Evolutionary conservation across 2,797 vertebrate species (phyloP).

Genomic region (Calcarius lapponicus): DNA sequence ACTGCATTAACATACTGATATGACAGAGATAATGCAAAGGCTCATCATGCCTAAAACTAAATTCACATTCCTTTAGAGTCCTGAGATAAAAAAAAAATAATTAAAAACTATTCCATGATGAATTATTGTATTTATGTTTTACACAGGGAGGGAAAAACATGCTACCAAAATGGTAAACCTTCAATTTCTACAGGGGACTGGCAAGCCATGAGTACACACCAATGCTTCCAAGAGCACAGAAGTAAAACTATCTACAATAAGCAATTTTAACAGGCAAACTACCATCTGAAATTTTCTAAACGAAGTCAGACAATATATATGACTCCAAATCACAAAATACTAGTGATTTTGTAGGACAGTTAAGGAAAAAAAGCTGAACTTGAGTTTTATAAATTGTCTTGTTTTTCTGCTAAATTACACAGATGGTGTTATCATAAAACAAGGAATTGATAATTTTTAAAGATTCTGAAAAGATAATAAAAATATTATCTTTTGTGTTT

Average conservation of each 20-base stretch:
- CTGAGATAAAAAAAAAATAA: background rate
- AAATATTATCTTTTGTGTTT: background rate
- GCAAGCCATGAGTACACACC: background rate
- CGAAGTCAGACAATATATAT: fast-evolving
- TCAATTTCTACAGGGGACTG: background rate
- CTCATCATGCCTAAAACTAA: background rate
- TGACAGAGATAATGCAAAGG: background rate
- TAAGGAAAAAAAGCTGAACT: background rate
- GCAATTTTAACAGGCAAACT: background rate
- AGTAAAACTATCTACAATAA: fast-evolving
- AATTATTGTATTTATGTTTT: background rate
- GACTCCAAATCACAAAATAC: background rate
- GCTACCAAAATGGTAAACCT: background rate
- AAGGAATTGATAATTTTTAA: background rate
- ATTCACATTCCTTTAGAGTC: background rate
- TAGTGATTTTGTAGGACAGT: background rate
- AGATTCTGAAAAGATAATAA: background rate
- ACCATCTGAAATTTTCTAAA: background rate
- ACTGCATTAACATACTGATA: background rate
- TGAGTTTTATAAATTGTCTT: background rate
- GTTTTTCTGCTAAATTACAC: background rate
- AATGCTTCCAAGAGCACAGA: background rate
- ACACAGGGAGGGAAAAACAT: fast-evolving
- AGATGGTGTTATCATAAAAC: background rate
- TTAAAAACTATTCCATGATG: background rate